phyloP scores from a whole-genome alignment of 2,888 invertebrate species.

The Troilus luridus region DNA sequence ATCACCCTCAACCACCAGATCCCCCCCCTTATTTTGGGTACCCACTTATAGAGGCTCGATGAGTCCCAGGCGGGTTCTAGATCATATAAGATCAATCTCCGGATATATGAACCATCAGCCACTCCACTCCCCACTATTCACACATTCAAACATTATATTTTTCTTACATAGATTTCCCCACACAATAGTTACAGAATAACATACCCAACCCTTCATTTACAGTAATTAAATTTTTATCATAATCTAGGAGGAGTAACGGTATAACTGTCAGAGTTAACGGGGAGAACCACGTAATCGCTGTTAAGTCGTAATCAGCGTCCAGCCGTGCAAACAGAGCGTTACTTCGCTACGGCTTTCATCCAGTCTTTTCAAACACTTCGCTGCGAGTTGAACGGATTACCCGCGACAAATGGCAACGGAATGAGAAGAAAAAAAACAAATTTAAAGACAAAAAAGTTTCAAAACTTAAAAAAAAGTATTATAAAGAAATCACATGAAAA shows the following conservation, averaged over 20 bases:
- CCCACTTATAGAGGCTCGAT: too few relatives aligned
- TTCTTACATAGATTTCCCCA: too few relatives aligned
- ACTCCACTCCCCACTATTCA: too few relatives aligned
- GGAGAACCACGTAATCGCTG: not conserved
- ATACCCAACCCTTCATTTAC: not conserved
- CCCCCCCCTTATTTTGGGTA: too few relatives aligned
- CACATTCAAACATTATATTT: too few relatives aligned
- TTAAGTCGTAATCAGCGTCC: not conserved
- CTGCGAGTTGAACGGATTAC: not conserved
- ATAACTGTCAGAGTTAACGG: conserved; percentile 24
- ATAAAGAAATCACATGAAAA: too few relatives aligned
- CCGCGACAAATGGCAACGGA: not conserved
- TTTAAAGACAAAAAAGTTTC: too few relatives aligned
- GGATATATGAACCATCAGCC: too few relatives aligned
- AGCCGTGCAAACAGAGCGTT: conserved; percentile 29
- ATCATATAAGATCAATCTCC: too few relatives aligned
- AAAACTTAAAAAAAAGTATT: not conserved
- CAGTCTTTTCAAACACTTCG: not conserved
- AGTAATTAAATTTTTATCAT: not conserved
- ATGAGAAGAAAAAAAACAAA: not conserved
- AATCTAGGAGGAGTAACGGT: not conserved
- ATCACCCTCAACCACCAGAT: too few relatives aligned
- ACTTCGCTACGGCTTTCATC: not conserved
- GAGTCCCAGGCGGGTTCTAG: too few relatives aligned
- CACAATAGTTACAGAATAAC: not conserved